Percentiles rank a stretch among this genome's conserved stretches.
Evolutionary conservation across 2,888 invertebrate species (phyloP).

Genomic region (Drosophila algonquin): DNA sequence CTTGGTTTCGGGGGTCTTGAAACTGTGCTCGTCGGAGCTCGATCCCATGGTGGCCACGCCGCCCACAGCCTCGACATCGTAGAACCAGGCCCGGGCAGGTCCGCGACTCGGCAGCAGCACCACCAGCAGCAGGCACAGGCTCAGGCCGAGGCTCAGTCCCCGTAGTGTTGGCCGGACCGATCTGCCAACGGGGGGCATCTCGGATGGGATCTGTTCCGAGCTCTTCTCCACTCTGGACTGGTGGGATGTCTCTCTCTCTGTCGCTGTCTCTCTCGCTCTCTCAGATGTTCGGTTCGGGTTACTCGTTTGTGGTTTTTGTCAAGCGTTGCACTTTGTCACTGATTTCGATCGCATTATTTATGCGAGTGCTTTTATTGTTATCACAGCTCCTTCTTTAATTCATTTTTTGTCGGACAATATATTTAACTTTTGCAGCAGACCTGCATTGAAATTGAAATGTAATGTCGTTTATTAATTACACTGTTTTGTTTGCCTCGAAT

Average conservation of each 20-base stretch:
- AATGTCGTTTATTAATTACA: conserved; percentile 41
- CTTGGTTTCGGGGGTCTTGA: conserved; percentile 63
- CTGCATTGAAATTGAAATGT: conserved; percentile 29
- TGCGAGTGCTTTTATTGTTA: conserved; percentile 29
- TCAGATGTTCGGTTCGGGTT: not conserved
- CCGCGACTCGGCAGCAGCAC: conserved; percentile 39
- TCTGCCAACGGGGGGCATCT: conserved; percentile 32
- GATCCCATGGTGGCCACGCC: conserved; percentile 43
- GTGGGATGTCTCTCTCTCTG: not conserved
- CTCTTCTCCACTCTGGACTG: conserved; percentile 1
- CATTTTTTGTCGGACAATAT: conserved; percentile 10
- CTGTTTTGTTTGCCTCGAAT: conserved; percentile 42
- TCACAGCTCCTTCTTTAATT: conserved; percentile 35
- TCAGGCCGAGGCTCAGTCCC: conserved; percentile 18
- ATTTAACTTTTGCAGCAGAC: conserved; percentile 15
- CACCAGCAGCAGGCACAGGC: conserved; percentile 43
- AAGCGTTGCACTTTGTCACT: conserved; percentile 46
- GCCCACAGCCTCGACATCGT: conserved; percentile 48
- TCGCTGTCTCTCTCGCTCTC: not conserved
- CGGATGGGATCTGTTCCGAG: conserved; percentile 8
- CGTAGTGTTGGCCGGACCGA: conserved; percentile 11
- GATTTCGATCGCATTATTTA: conserved; percentile 56
- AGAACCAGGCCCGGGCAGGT: conserved; percentile 52
- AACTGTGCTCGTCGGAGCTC: conserved; percentile 63
- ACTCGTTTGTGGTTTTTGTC: conserved; percentile 26